Conservation (phyloP, 2,797 vertebrate genomes). For the Kryptopterus vitreolus region DNA sequence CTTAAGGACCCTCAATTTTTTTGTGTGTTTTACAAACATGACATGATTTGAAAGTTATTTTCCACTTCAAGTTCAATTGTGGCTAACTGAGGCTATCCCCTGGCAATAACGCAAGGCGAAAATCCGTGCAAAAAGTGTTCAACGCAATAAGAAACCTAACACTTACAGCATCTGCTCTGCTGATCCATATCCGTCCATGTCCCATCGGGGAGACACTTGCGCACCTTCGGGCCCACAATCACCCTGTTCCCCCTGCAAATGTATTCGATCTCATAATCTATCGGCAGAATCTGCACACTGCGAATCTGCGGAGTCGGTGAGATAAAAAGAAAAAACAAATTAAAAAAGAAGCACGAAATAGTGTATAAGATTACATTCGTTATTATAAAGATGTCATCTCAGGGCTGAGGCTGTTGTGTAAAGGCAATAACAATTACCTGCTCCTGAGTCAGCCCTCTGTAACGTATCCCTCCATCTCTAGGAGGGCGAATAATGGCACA, state of each 20-base stretch:
- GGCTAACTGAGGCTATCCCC: not conserved
- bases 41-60: not conserved
- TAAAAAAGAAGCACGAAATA: not conserved
- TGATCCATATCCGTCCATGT: conserved; percentile 88
- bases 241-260: conserved; percentile 88
- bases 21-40: not conserved
- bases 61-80: not conserved
- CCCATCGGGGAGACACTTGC: conserved; percentile 87
- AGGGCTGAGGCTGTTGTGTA: conserved; percentile 14
- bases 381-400: conserved; percentile 26
- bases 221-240: conserved; percentile 90
- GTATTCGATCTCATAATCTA: conserved; percentile 95
- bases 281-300: conserved; percentile 84
- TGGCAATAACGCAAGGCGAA: not conserved
- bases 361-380: not conserved
- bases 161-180: conserved; percentile 88
- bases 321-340: not conserved
- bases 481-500: conserved; percentile 91
- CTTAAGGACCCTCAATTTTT: not conserved
- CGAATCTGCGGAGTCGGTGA: conserved; percentile 74
- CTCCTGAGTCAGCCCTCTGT: conserved; percentile 89
- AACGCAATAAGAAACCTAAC: not conserved
- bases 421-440: conserved; percentile 65
- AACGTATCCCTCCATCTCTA: conserved; percentile 90
- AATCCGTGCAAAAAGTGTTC: not conserved